These are phyloP conservation scores for Dicerorhinus sumatrensis DNA, from an alignment of 2,113 vertebrate species.

Conservation along the genomic window DNA sequence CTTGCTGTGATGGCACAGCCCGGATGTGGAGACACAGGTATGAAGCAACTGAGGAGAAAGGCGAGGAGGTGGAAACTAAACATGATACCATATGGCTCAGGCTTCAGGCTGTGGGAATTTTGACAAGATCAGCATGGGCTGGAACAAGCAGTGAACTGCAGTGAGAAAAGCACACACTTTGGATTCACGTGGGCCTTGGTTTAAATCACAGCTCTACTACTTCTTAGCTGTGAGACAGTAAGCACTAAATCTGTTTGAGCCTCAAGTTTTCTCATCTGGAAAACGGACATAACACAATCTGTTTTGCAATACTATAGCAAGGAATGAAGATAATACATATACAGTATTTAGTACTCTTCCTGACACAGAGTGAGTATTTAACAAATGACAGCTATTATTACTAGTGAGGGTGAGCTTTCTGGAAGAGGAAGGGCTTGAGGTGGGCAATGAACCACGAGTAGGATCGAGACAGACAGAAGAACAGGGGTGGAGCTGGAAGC, in stretches of 20 bases:
- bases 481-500: not conserved
- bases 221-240: not conserved
- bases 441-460: not conserved
- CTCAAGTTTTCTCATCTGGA: conserved; percentile 34
- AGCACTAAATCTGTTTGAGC: not conserved
- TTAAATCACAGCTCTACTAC: not conserved
- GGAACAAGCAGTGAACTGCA: not conserved
- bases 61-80: conserved; percentile 10
- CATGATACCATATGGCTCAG: not conserved
- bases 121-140: not conserved
- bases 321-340: not conserved
- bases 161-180: not conserved
- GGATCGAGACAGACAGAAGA: not conserved
- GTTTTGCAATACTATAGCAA: not conserved
- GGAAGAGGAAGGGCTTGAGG: not conserved
- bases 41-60: conserved; percentile 1
- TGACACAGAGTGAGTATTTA: not conserved
- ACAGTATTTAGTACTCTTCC: not conserved
- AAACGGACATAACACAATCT: not conserved
- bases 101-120: not conserved
- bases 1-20: not conserved
- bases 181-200: not conserved
- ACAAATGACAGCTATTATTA: not conserved
- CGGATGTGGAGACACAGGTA: not conserved
- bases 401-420: not conserved